Evolutionary conservation across 2,113 vertebrate species (phyloP), one percentile per base, ranked within the genome.

Genomic region (Seriola rivoliana): DNA sequence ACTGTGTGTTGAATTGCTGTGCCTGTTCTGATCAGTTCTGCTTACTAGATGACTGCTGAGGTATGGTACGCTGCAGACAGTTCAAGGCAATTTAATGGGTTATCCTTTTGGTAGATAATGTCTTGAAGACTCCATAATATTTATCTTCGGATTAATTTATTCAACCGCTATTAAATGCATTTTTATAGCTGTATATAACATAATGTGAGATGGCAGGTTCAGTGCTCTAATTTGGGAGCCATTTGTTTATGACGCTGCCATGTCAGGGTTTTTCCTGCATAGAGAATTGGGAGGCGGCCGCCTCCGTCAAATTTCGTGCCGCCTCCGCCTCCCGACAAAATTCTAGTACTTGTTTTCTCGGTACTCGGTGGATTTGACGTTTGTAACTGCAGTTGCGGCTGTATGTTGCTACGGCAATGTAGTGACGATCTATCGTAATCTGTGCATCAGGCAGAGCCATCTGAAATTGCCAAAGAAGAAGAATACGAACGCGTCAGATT

Each of bases 11-110:
- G 78, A 85, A 90, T 81, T 71, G 67, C 81, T 21, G 64, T 84
- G 91, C 85, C 91, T 79, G 66, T 81, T 91, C 85, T 29, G 42
- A 90, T 92, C 87, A 89, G 82, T 89, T 86, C 86, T 85, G 84
- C 86, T 80, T 19, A 48, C 84, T 48, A 40, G 76, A 76, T 50
- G 88, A 60, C 77, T 69, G 86, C 82, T 34, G 63, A 8, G 72
- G 71, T 23, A 5, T 10, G 67, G 60, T 70, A 11, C 0, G 21
- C 82, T 11, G 82, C 84, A 79, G 57, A 71, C 10, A 42, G 2
- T 60, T 70, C 72, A 36, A 70, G 58, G 44, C 70, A 57, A 4
- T 81, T 78, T 82, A 80, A 82, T 17, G 67, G 67, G 23, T 63
- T 7, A 21, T 54, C 7, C 21, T 36, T 34, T 14, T 42, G 36